These are phyloP conservation scores for Leptopilina myrica DNA, from an alignment of 2,888 invertebrate species.

Conservation along the genomic window DNA sequence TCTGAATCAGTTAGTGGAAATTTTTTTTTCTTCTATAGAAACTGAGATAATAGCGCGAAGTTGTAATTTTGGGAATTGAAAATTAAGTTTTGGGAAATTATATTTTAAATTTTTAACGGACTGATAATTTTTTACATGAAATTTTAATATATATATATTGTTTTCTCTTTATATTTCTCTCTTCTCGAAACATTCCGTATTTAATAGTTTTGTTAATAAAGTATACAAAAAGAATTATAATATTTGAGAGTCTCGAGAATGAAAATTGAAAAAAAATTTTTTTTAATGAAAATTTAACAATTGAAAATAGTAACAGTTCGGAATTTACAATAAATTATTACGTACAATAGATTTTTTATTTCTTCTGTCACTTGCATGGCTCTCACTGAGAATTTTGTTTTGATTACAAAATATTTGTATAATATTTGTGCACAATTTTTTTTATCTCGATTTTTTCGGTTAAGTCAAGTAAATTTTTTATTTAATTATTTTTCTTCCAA, in stretches of 20 bases:
- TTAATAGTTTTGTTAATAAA: neutral
- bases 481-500: no score
- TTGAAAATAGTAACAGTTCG: neutral
- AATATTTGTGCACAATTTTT: no score
- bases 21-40: neutral
- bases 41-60: neutral
- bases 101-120: neutral
- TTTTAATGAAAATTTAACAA: conserved; percentile 6
- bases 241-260: neutral
- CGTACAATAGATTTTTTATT: neutral
- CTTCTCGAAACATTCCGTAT: conserved; percentile 3
- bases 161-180: neutral
- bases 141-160: neutral
- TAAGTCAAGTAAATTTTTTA: no score
- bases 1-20: conserved; percentile 22
- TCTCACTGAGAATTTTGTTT: neutral
- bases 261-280: neutral
- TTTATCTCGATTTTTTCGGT: no score
- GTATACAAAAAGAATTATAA: neutral
- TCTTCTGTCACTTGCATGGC: neutral
- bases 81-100: neutral
- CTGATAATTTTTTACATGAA: neutral
- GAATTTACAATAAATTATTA: conserved; percentile 16
- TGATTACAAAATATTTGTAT: no score
- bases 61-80: neutral